Evolutionary conservation across 1,140 invertebrate species (phyloP), one percentile per base, ranked within the genome.

Genomic region (Cotesia glomerata): DNA sequence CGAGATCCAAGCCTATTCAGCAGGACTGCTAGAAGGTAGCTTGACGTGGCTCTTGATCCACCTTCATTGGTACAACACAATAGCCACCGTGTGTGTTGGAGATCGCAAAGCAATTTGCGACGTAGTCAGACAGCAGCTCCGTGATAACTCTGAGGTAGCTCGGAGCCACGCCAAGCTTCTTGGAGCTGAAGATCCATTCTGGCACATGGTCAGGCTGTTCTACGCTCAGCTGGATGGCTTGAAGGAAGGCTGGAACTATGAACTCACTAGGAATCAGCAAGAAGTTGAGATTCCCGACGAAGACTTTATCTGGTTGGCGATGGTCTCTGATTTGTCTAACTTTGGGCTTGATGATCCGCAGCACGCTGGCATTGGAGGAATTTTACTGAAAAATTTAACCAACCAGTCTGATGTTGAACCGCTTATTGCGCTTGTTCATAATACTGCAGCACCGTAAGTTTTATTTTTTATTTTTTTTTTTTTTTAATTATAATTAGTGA

Each of bases 1-100:
- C 81, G 89, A 90, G 74, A 89, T 93, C 5, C 96, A 97, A 87
- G 95, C 95, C 0, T 96, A 93, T 82, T 93, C 93, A 1, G 95
- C 95, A n/a, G 96, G 96, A 7, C 88, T 95, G n/a, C 87, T 95
- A 0, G 96, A 97, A 86, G 95, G 95, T 0, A 91, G 91, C 35
- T 81, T 95, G 0, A 95, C 94, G 3, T 93, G 92, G 90, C 91
- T 93, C 75, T 87, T 95, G 34, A 96, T 97, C 66, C 91, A 93
- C 80, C 91, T 92, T 78, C 93, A 95, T 81, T 94, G 94, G 89
- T 86, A 91, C 77, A 95, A 95, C 80, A 95, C 93, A 0, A 90
- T 95, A 26, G 86, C 90, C 54, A 87, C 89, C 1, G 90, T 91
- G 72, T 97, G 95, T 79, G 87, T 92, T 1, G 9, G 58, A 62